phyloP scores from a whole-genome alignment of 1,140 invertebrate genomes.

The Diorhabda elongata region DNA sequence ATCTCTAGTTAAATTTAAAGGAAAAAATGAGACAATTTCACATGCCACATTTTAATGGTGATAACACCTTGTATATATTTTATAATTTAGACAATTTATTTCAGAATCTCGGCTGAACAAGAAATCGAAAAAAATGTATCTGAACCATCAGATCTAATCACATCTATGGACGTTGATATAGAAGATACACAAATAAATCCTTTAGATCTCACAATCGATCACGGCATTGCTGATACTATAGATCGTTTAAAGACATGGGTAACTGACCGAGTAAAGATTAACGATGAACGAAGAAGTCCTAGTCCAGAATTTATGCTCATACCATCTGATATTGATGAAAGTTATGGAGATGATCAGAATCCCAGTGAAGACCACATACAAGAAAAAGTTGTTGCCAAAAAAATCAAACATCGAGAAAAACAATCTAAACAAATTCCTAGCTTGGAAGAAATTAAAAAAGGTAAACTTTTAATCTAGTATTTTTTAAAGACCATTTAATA shows the following conservation, averaged over 20 bases:
- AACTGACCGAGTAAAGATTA: slow-evolving; percentile 24
- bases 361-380: background rate
- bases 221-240: slow-evolving; percentile 18
- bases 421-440: slow-evolving; percentile 7
- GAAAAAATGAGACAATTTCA: no score
- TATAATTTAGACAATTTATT: no score
- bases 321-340: background rate
- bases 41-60: no score
- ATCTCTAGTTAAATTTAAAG: no score
- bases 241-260: slow-evolving; percentile 29
- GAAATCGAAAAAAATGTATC: slow-evolving; percentile 5
- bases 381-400: background rate
- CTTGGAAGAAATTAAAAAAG: slow-evolving; percentile 31
- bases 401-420: background rate
- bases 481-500: no score
- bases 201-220: slow-evolving; percentile 20
- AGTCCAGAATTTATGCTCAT: slow-evolving; percentile 28
- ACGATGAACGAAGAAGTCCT: slow-evolving; percentile 24
- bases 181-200: slow-evolving; percentile 11
- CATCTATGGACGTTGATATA: slow-evolving; percentile 11
- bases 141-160: background rate
- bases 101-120: slow-evolving; percentile 7
- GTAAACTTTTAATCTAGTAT: slow-evolving; percentile 4
- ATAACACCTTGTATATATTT: no score
- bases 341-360: background rate